A percentile compares a stretch with the other conserved stretches of the same genome.
phyloP scores from a whole-genome alignment of 2,113 vertebrate species.

The Engystomops pustulosus region DNA sequence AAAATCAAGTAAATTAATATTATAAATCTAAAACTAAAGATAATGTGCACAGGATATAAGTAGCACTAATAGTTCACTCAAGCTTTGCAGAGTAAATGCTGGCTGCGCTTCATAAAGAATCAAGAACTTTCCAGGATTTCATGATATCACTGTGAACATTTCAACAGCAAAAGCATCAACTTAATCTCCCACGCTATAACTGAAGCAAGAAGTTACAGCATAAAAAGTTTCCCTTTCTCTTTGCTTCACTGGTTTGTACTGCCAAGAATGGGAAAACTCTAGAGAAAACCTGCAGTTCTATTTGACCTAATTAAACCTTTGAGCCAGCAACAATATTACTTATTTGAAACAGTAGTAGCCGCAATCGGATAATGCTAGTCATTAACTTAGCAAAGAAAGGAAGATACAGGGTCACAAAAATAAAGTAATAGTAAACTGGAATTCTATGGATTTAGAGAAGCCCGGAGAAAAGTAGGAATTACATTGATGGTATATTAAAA shows the following conservation, averaged over 20 bases:
- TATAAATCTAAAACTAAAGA: not conserved
- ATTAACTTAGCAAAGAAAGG: not conserved
- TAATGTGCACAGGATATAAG: not conserved
- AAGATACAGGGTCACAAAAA: not conserved
- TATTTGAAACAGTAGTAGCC: not conserved
- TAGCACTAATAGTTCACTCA: not conserved
- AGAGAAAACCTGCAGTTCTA: conserved; percentile 7
- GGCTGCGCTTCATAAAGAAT: not conserved
- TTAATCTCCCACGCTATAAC: conserved; percentile 23
- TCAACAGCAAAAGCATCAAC: conserved; percentile 9
- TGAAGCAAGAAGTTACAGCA: conserved; percentile 26
- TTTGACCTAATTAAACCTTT: conserved; percentile 23
- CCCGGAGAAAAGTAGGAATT: not conserved
- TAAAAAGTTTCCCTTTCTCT: conserved; percentile 25
- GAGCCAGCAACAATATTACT: conserved; percentile 9
- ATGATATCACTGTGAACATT: conserved; percentile 18
- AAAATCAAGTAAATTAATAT: not conserved
- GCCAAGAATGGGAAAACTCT: conserved; percentile 1
- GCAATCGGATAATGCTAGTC: not conserved
- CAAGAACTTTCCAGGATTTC: conserved; percentile 3
- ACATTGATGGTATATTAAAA: not conserved
- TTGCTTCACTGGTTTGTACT: conserved; percentile 28
- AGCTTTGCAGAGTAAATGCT: not conserved
- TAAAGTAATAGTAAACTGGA: not conserved
- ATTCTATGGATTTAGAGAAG: not conserved